Evolutionary conservation across 2,797 vertebrate species (phyloP), one percentile per base, ranked within the genome.

Genomic region (Coreius guichenoti): DNA sequence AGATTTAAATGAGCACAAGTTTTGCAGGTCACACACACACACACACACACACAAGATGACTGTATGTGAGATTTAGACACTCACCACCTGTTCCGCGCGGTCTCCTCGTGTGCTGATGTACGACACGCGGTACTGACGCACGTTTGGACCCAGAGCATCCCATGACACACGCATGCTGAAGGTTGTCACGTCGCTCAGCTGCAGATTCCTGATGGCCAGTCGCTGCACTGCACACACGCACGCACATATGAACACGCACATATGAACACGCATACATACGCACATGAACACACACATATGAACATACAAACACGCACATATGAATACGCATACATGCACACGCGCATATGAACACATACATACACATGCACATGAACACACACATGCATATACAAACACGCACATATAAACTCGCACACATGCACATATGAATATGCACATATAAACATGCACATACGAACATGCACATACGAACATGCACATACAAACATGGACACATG

Each of bases 151-250:
- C 0, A 92, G 92, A 31, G 95, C 90, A 82, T 96, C 96, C 98
- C 98, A 99, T 0, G 94, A 91, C 63, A 97, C 96, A 23, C 93
- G 93, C 88, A 99, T 88, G 80, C 98, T 99, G 88, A 95, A 98
- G 26, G 97, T 95, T 31, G 97, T 98, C 89, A 97, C 96, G 13
- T 97, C 97, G 21, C 96, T 95, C 65, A 99, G 89, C 89, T 92
- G 93, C 90, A 99, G 90, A 91, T 95, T 96, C 88, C 93, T 95
- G 91, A 98, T 94, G 29, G 95, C 96, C 31, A 91, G 89, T 21
- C 94, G 95, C 90, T 96, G 93, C 92, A 95, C 98, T 99, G 90
- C 70, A 47, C 14, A 43, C 47, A 85, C 19, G 83, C 26, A 80
- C 47, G 56, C 23, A 79, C 31, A 67, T 5, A 72, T 13, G 36